A percentile compares a stretch with the other conserved stretches of the same genome.
Evolutionary conservation across 2,797 vertebrate species (phyloP).

Genomic region (Helostoma temminkii): DNA sequence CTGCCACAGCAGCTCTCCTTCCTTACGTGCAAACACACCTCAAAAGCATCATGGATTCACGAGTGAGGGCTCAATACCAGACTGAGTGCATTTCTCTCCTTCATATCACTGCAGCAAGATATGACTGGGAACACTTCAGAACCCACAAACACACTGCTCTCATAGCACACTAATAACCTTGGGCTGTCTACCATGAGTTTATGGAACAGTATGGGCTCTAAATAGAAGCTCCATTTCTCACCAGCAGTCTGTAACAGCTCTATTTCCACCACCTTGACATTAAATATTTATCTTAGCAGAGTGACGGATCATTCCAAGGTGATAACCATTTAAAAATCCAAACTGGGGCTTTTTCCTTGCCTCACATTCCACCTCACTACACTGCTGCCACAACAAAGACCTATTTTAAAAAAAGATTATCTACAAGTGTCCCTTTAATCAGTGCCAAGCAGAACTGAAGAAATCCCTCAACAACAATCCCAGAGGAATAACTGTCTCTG

Average conservation of each 20-base stretch:
- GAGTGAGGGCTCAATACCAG: conserved; percentile 66
- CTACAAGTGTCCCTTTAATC: conserved; percentile 86
- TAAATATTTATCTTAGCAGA: conserved; percentile 85
- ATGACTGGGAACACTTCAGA: conserved; percentile 66
- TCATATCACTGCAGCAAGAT: conserved; percentile 63
- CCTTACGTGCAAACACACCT: background rate
- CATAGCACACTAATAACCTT: conserved; percentile 86
- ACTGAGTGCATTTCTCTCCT: conserved; percentile 63
- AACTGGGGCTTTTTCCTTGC: conserved; percentile 54
- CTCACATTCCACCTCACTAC: conserved; percentile 26
- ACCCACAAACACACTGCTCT: conserved; percentile 64
- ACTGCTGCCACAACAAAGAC: conserved; percentile 65
- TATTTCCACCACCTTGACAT: conserved; percentile 84
- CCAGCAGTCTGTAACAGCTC: conserved; percentile 80
- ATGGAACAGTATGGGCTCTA: conserved; percentile 76
- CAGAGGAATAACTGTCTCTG: conserved; percentile 81
- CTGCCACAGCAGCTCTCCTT: conserved; percentile 32
- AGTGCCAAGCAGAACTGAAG: conserved; percentile 72
- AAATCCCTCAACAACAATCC: conserved; percentile 81
- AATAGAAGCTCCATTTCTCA: conserved; percentile 85
- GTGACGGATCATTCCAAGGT: conserved; percentile 78
- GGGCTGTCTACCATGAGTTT: conserved; percentile 81
- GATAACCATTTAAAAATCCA: conserved; percentile 82
- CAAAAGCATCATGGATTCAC: conserved; percentile 72
- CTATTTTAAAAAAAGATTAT: conserved; percentile 80